A percentile compares a stretch with the other conserved stretches of the same genome.
Evolutionary conservation across 2,797 vertebrate species (phyloP).

Genomic region (Peromyscus eremicus): DNA sequence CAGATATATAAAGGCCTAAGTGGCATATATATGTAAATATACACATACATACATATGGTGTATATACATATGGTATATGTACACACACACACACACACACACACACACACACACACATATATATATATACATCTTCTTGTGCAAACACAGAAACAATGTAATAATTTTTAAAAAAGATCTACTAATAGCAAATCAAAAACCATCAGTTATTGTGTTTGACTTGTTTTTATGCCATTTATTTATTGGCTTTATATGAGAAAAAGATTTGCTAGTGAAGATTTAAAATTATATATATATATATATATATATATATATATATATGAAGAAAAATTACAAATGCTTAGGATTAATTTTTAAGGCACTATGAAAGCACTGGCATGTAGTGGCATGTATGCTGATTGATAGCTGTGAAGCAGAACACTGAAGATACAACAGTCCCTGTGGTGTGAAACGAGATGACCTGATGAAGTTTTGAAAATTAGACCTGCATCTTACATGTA

Average conservation of each 20-base stretch:
- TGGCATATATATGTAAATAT: not conserved
- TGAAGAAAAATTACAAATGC: not conserved
- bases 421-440: not conserved
- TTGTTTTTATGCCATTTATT: constrained; percentile 7
- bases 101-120: too few relatives aligned
- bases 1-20: constrained; percentile 6
- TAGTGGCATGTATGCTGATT: not conserved
- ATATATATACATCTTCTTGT: not conserved
- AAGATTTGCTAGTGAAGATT: constrained; percentile 29
- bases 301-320: not conserved
- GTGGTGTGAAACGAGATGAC: not conserved
- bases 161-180: not conserved
- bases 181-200: not conserved
- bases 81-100: too few relatives aligned
- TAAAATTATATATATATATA: not conserved
- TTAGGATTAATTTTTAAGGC: not conserved
- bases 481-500: not conserved
- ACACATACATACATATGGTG: too few relatives aligned
- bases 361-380: not conserved
- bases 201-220: not conserved
- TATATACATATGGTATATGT: too few relatives aligned
- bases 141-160: constrained; percentile 33
- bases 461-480: not conserved
- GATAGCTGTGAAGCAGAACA: not conserved
- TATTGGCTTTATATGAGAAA: constrained; percentile 19